phyloP scores from a whole-genome alignment of 30 jellyfish, hydroid and myxozoan genomes.

The Haliclystus octoradiatus region DNA sequence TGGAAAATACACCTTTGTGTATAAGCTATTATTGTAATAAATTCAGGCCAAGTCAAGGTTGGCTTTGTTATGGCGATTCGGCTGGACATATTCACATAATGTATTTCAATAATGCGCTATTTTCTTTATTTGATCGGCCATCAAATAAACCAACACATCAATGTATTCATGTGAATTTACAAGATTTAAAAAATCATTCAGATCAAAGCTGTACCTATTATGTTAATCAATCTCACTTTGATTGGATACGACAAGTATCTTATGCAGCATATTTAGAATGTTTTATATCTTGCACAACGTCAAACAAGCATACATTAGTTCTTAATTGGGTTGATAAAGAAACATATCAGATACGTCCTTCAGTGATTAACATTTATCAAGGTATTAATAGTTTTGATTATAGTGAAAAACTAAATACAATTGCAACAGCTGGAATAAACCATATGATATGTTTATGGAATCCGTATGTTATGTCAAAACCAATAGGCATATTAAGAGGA shows the following conservation, averaged over 20 bases:
- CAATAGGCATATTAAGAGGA: slow-evolving; percentile 85
- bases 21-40: slow-evolving; percentile 68
- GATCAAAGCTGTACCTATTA: slow-evolving; percentile 37
- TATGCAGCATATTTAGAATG: slow-evolving; percentile 63
- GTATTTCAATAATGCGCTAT: slow-evolving; percentile 37
- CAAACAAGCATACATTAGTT: slow-evolving; percentile 55
- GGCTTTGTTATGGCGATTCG: slow-evolving; percentile 72
- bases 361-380: slow-evolving; percentile 47
- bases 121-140: slow-evolving; percentile 74
- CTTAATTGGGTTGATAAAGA: slow-evolving; percentile 85
- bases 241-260: slow-evolving; percentile 73
- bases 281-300: slow-evolving; percentile 70
- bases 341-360: slow-evolving; percentile 34
- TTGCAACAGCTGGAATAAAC: slow-evolving; percentile 95
- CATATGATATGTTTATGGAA: slow-evolving; percentile 87
- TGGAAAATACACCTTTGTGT: slow-evolving; percentile 60
- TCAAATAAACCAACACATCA: slow-evolving; percentile 43
- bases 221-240: slow-evolving; percentile 47
- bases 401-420: slow-evolving; percentile 52
- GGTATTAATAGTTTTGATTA: slow-evolving; percentile 89
- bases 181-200: slow-evolving; percentile 33
- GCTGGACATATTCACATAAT: slow-evolving; percentile 67
- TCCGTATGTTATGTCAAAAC: slow-evolving; percentile 85
- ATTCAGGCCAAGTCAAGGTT: slow-evolving; percentile 33
- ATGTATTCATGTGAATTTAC: slow-evolving; percentile 34